Evolutionary conservation across 2,797 vertebrate species (phyloP), one percentile per base, ranked within the genome.

Genomic region (Odontamblyopus lacepedii): DNA sequence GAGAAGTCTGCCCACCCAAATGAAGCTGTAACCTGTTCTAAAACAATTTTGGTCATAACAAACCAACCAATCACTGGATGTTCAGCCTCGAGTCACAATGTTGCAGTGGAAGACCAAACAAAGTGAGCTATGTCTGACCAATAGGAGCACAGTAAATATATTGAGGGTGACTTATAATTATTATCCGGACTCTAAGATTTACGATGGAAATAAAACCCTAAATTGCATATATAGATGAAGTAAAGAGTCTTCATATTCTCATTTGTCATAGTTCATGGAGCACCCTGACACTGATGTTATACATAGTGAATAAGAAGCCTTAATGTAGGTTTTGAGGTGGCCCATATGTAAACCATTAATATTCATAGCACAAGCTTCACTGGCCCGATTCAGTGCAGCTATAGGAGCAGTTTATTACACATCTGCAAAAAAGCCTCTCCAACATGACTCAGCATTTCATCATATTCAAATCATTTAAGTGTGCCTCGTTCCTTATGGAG

Each of bases 281-380:
- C 41, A 8, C 23, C 15, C 27, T 63, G 72, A 79, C 53, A 62
- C 62, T 70, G 72, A 77, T 30, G 35, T 70, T 29, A 57, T 69
- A 76, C 63, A 63, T 55, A 70, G 35, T 67, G 61, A 32, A 53
- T 23, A n/a, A 1, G 2, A 56, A 13, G 0, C 56, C 11, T 23
- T 64, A 23, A 19, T 59, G 50, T 27, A 59, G 63, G 73, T 5
- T 78, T 78, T 71, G 63, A 41, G 26, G 19, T 50, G 60, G 26
- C 65, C 63, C 55, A 29, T 70, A 63, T 44, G 57, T 23, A 48
- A 79, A 68, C 2, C 35, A 83, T 84, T 27, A 83, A 83, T 80
- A 82, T 86, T 83, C 27, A 81, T 69, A 13, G 16, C 7, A 3
- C 5, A 12, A 19, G 66, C 50, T 70, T 74, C 38, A 30, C 32